Evolutionary conservation across 2,888 invertebrate species (phyloP).

Genomic region (Drosophila imparisetae): DNA sequence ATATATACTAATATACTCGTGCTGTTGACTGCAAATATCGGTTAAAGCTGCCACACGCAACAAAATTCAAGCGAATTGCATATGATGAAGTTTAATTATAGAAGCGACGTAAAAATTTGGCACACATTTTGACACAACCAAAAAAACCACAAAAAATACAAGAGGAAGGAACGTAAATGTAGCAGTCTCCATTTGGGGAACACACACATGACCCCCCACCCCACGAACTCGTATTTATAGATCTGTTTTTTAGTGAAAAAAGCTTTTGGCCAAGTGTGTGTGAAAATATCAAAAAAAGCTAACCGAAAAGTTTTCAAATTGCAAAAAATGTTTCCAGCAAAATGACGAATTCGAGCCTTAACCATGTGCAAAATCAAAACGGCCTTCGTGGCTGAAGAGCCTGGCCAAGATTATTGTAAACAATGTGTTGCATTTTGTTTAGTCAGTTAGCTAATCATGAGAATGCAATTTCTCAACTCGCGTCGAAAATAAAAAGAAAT

Average conservation of each 20-base stretch:
- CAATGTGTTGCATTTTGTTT: slow-evolving; percentile 32
- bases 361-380: slow-evolving; percentile 1
- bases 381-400: slow-evolving; percentile 10
- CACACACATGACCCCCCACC: slow-evolving; percentile 12
- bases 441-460: slow-evolving; percentile 61
- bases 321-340: slow-evolving; percentile 9
- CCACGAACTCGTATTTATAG: slow-evolving; percentile 69
- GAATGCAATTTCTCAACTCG: slow-evolving; percentile 33
- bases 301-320: slow-evolving; percentile 1
- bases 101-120: slow-evolving; percentile 64
- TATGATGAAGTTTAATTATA: slow-evolving; percentile 70
- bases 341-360: neutral
- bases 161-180: slow-evolving; percentile 30
- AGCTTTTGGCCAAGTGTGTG: slow-evolving; percentile 17
- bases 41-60: slow-evolving; percentile 44
- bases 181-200: slow-evolving; percentile 62
- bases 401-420: slow-evolving; percentile 39
- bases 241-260: slow-evolving; percentile 54
- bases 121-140: slow-evolving; percentile 59
- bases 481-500: slow-evolving; percentile 35
- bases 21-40: slow-evolving; percentile 58
- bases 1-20: slow-evolving; percentile 29
- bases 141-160: neutral
- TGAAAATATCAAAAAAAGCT: slow-evolving; percentile 11
- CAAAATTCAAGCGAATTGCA: slow-evolving; percentile 38